Conservation (phyloP, 2,888 invertebrate species). For the Serripes groenlandicus region DNA sequence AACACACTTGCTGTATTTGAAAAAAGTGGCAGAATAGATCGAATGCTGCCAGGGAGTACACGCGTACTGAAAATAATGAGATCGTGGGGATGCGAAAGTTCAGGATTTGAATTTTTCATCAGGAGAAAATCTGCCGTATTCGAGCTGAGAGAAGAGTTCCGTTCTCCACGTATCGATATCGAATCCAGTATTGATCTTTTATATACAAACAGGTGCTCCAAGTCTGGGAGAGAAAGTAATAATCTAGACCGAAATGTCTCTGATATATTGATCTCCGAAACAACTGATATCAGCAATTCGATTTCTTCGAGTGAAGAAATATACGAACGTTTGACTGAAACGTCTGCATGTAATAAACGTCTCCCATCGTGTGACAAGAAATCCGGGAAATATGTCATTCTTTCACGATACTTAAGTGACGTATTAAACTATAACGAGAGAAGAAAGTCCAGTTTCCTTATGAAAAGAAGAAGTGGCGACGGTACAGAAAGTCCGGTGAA, state of each 20-base stretch:
- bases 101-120: slow-evolving; percentile 26
- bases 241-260: not conserved
- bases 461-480: not conserved
- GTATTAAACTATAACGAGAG: not conserved
- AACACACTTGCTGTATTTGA: slow-evolving; percentile 41
- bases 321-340: too few relatives aligned
- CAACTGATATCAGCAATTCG: not conserved
- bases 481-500: not conserved
- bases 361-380: not conserved
- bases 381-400: not conserved
- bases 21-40: slow-evolving; percentile 26
- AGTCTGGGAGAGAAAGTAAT: not conserved
- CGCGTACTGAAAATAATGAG: slow-evolving; percentile 37
- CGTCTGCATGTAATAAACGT: too few relatives aligned
- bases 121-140: slow-evolving; percentile 14
- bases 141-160: not conserved
- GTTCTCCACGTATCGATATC: too few relatives aligned
- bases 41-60: slow-evolving; percentile 29
- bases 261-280: not conserved
- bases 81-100: slow-evolving; percentile 52
- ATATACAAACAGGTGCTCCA: not conserved
- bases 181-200: not conserved
- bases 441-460: not conserved
- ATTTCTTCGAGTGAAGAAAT: too few relatives aligned
- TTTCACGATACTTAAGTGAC: slow-evolving; percentile 11